Evolutionary conservation across 2,113 vertebrate species (phyloP).

Genomic region (Macquaria australasica): DNA sequence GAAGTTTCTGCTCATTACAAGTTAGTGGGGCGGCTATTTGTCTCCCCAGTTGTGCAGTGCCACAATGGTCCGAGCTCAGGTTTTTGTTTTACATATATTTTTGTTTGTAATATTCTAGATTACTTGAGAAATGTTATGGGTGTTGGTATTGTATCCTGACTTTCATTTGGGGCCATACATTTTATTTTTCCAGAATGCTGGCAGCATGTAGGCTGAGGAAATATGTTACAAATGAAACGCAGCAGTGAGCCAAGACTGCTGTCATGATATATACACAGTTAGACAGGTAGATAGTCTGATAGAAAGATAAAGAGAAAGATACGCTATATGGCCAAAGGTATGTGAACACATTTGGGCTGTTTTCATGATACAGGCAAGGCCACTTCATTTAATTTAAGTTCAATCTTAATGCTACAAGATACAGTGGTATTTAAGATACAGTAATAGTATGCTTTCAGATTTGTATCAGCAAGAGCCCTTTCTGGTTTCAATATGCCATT

Average conservation of each 20-base stretch:
- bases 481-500: neutral
- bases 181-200: conserved; percentile 18
- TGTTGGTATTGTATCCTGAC: neutral
- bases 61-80: conserved; percentile 6
- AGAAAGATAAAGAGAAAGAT: neutral
- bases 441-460: neutral
- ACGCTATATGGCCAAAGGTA: neutral
- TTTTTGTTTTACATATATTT: conserved; percentile 53
- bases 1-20: conserved; percentile 61
- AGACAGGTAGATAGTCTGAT: neutral
- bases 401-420: neutral
- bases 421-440: neutral
- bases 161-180: conserved; percentile 28
- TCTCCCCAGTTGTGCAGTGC: conserved; percentile 34
- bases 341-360: neutral
- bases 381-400: neutral
- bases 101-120: conserved; percentile 21
- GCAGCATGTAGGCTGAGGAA: conserved; percentile 14
- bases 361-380: neutral
- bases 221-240: conserved; percentile 27
- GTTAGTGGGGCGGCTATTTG: conserved; percentile 53
- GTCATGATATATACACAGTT: conserved; percentile 14
- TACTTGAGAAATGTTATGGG: neutral
- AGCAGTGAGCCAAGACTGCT: conserved; percentile 20
- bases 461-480: neutral